Conservation (phyloP, 2,113 vertebrate species). For the Carettochelys insculpta region DNA sequence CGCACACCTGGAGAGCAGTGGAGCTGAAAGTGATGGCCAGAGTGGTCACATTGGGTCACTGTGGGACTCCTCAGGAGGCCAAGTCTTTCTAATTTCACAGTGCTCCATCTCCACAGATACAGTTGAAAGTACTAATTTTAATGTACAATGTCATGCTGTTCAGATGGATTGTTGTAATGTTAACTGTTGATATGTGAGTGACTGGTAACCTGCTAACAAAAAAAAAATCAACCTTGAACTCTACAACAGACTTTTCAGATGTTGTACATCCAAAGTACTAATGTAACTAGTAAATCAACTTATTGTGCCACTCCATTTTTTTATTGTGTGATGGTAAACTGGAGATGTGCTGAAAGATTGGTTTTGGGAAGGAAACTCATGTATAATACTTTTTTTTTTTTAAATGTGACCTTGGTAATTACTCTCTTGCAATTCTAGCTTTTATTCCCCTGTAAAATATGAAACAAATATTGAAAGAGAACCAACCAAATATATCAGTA, state of each 20-base stretch:
- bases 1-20: too few species aligned
- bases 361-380: background rate
- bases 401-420: background rate
- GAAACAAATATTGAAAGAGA: background rate
- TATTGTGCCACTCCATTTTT: background rate
- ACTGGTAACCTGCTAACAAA: background rate
- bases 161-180: too few species aligned
- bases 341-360: accelerated
- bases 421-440: background rate
- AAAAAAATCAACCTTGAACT: too few species aligned
- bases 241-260: background rate
- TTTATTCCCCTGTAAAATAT: background rate
- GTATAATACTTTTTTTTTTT: background rate
- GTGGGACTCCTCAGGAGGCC: too few species aligned
- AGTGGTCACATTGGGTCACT: too few species aligned
- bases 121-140: too few species aligned
- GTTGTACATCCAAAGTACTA: accelerated
- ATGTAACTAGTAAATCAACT: background rate
- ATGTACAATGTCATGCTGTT: too few species aligned
- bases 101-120: too few species aligned
- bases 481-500: background rate
- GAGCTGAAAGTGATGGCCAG: too few species aligned
- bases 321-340: background rate
- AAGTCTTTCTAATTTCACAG: too few species aligned
- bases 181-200: accelerated